phyloP scores from a whole-genome alignment of 2,113 vertebrate genomes.

The Eulemur rufifrons region DNA sequence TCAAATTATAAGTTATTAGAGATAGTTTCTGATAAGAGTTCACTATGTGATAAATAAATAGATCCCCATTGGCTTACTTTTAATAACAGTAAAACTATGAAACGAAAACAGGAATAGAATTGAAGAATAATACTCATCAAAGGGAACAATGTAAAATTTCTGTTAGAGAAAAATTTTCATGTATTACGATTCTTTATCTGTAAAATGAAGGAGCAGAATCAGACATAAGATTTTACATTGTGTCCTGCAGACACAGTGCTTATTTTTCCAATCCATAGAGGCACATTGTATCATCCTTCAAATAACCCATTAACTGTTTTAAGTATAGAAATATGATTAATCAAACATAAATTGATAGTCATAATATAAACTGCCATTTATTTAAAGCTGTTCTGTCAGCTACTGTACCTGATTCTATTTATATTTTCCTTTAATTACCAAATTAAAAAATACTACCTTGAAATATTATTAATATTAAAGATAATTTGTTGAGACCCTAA shows the following conservation, averaged over 20 bases:
- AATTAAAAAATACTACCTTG: not conserved
- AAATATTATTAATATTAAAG: not conserved
- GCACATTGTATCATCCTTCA: not conserved
- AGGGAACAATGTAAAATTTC: not conserved
- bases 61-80: not conserved
- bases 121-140: not conserved
- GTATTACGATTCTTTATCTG: not conserved
- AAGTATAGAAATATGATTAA: not conserved
- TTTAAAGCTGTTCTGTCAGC: not conserved
- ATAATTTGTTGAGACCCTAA: not conserved
- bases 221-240: not conserved
- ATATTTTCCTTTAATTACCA: constrained; percentile 26
- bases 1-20: not conserved
- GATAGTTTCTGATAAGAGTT: constrained; percentile 20
- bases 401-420: not conserved
- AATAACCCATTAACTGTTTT: not conserved
- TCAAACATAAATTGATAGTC: not conserved
- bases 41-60: not conserved
- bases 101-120: not conserved
- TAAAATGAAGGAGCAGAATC: not conserved
- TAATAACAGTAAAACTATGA: not conserved
- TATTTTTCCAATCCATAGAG: not conserved
- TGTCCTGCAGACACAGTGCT: not conserved
- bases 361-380: not conserved
- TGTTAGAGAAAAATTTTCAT: not conserved